Base-by-base conservation (phyloP, 2,888 invertebrate species). In the Anthrax anthrax region DNA sequence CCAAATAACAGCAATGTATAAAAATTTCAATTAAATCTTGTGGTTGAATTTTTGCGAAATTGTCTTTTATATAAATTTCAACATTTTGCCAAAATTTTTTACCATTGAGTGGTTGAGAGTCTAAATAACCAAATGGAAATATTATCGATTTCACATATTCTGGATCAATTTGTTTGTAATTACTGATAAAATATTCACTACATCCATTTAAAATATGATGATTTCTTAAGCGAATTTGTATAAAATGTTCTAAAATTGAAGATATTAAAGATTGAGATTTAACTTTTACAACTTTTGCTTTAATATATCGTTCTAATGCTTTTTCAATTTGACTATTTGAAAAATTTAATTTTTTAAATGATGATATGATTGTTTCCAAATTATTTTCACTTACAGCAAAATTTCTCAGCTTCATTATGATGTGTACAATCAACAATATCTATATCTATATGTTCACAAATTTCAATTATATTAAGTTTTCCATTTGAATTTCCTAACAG, bases 1-100 rank as follows among this genome's bases (percentile, higher is more conserved):
- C 71, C 27, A 78, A 58, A 60, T 78, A 82, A 43, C 79, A 70
- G 56, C 76, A 78, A 10, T 79, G 72, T n/a, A 81, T 63, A 47
- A 81, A 61, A 50, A 81, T 71, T 48, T 77, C 75, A 37, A 78
- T 62, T 12, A 77, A 60, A 55, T 80, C 76, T 52, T 73, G 71
- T 27, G 73, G 65, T 47, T 67, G 66, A 47, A 82, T 70, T 57
- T 76, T 73, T 6, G 69, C 58, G 62, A 80, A 78, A 48, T 75
- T 74, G 18, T 70, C 62, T 39, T 69, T 58, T n/a, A 82, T 56
- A 39, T 70, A 61, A 17, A 63, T 60, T 59, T 81, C 79, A 38
- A 76, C 61, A 6, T 60, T 57, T 32, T 61, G 58, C 77, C 81
- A 82, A 65, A 81, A 80, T 39, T 70, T 58, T 8, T 60, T 50